Percentiles rank a stretch among this genome's conserved stretches.
Evolutionary conservation across 92 coral and sea anemone species (phyloP).

Genomic region (Nematostella vectensis): DNA sequence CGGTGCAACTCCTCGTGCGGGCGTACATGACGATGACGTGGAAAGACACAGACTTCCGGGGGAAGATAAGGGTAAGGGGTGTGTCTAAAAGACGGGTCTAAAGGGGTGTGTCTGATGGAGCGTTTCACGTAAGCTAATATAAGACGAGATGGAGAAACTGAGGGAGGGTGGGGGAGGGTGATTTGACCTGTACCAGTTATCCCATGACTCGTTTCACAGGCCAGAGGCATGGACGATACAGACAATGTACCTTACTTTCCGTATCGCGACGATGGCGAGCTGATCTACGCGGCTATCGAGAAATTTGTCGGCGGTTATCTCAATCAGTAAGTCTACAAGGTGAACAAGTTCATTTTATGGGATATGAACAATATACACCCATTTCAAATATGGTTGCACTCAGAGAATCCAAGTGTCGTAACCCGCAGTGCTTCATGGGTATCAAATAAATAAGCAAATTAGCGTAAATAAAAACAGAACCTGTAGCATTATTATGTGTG

Average conservation of each 20-base stretch:
- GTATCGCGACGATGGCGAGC: constrained; percentile 88
- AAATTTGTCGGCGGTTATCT: constrained; percentile 58
- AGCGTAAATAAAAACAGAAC: too few species aligned
- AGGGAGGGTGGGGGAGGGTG: too few species aligned
- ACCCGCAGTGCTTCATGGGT: too few species aligned
- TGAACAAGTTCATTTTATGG: not conserved
- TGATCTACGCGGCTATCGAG: constrained; percentile 53
- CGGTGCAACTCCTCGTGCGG: constrained; percentile 53
- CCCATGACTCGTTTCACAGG: too few species aligned
- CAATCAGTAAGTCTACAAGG: constrained; percentile 54
- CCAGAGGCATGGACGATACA: constrained; percentile 72
- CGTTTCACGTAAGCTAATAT: too few species aligned
- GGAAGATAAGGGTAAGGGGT: constrained; percentile 54
- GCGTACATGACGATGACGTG: constrained; percentile 63
- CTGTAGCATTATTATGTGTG: too few species aligned
- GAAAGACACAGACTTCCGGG: constrained; percentile 75
- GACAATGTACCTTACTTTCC: constrained; percentile 80
- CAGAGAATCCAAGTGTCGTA: too few species aligned
- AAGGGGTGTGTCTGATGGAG: not conserved
- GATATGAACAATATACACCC: not conserved
- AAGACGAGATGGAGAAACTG: too few species aligned
- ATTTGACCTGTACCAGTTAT: too few species aligned
- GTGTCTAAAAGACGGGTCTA: not conserved
- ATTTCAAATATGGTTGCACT: too few species aligned
- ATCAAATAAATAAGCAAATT: too few species aligned